Base-by-base conservation (phyloP, 1,140 invertebrate species). In the Drosophila parvula region DNA sequence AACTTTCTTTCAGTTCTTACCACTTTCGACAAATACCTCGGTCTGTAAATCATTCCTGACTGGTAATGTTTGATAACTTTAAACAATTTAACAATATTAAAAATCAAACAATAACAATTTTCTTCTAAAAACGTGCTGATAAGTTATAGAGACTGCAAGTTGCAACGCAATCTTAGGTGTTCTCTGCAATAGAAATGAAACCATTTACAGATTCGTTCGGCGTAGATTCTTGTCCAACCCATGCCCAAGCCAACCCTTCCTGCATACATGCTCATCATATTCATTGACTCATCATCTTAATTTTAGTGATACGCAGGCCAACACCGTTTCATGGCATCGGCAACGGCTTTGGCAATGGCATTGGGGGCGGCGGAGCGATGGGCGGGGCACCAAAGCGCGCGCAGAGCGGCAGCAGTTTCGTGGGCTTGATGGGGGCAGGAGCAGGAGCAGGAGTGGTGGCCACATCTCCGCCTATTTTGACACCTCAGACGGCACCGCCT, bases 301-400 rank as follows among this genome's bases (percentile, higher is more conserved):
- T 91, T 91, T 91, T 91, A 91, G 90, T 86, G 91, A 91, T 91
- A 91, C 90, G 85, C 79, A 83, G 88, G 79, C 90, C 90, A 82
- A 74, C 81, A 78, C 51, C 79, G 38, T 85, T 91, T 50, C 80
- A 78, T 78, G 90, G 90, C 83, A 85, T 78, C 75, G 90, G 81
- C 79, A 83, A 79, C 63, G 75, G 78, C 74, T 77, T 64, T 68
- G 60, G 63, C 75, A 75, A 51, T 61, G 68, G 71, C 67, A 63
- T 62, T 44, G 57, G 32, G 16, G 55, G 36, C 28, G 47, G 14
- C 38, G 32, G 27, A 3, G 14, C 32, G 36, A 36, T 38, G 32
- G 45, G 67, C 61, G 48, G 55, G 12, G 32, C 43, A 43, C 69
- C 63, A 9, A 69, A 59, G 51, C 63, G 55, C 6, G 60, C 53